Evolutionary conservation across 1,140 invertebrate species (phyloP).

Genomic region (Magallana gigas): DNA sequence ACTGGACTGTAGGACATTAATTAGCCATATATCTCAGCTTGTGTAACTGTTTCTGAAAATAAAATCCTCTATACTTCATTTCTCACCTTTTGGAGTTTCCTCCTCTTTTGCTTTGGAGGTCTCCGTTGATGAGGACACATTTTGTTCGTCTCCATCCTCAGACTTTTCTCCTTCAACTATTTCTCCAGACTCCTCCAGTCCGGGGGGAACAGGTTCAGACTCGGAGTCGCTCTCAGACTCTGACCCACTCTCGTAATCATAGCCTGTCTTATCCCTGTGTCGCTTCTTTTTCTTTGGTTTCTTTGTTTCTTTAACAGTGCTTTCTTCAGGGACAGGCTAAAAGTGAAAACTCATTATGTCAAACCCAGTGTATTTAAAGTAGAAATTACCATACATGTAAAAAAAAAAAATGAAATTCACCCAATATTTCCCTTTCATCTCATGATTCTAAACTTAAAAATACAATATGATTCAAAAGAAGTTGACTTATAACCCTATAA

Average conservation of each 20-base stretch:
- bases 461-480: neutral
- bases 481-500: too few species aligned
- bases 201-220: slow-evolving; percentile 76
- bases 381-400: too few species aligned
- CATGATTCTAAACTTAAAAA: neutral
- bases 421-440: neutral
- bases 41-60: too few species aligned
- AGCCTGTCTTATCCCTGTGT: slow-evolving; percentile 74
- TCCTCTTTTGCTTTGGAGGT: slow-evolving; percentile 7
- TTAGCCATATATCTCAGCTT: too few species aligned
- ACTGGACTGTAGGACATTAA: too few species aligned
- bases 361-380: too few species aligned
- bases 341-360: too few species aligned
- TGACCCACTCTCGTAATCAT: slow-evolving; percentile 76
- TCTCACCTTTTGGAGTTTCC: neutral
- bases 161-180: slow-evolving; percentile 18
- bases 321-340: slow-evolving; percentile 21
- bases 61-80: too few species aligned
- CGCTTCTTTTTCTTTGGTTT: slow-evolving; percentile 72
- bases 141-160: slow-evolving; percentile 19
- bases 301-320: slow-evolving; percentile 51
- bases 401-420: neutral
- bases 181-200: slow-evolving; percentile 64
- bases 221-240: slow-evolving; percentile 78
- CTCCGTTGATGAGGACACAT: neutral